These are phyloP conservation scores for Antrozous pallidus DNA, from an alignment of 2,797 vertebrate species.

Conservation along the genomic window DNA sequence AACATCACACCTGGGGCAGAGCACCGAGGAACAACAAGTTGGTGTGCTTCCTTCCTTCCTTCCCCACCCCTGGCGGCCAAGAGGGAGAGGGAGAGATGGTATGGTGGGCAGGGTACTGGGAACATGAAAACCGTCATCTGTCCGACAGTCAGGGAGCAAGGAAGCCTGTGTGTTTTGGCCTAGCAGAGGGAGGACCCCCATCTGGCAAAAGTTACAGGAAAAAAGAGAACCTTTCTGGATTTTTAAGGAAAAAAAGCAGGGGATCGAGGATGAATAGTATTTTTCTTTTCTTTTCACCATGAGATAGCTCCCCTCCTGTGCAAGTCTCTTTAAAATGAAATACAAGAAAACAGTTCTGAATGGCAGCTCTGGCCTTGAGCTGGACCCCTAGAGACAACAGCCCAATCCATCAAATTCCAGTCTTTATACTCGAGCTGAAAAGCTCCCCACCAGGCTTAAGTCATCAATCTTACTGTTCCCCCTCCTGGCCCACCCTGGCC, in stretches of 20 bases:
- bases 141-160: neutral
- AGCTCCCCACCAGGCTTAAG: neutral
- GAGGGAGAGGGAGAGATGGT: neutral
- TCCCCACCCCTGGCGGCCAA: neutral
- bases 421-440: neutral
- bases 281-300: neutral
- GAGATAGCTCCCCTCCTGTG: neutral
- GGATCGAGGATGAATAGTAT: neutral
- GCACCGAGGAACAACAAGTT: fast-evolving
- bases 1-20: neutral
- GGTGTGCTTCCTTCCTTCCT: neutral
- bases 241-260: neutral
- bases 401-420: neutral
- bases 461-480: neutral
- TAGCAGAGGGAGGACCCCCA: neutral
- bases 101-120: fast-evolving
- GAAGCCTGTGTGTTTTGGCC: neutral
- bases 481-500: neutral
- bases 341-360: neutral
- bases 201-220: neutral
- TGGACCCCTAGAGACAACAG: neutral
- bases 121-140: fast-evolving
- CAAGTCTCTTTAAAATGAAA: neutral
- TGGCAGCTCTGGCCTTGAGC: neutral
- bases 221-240: neutral